Conservation (phyloP, 2,888 invertebrate species). For the Ariolimax columbianus region DNA sequence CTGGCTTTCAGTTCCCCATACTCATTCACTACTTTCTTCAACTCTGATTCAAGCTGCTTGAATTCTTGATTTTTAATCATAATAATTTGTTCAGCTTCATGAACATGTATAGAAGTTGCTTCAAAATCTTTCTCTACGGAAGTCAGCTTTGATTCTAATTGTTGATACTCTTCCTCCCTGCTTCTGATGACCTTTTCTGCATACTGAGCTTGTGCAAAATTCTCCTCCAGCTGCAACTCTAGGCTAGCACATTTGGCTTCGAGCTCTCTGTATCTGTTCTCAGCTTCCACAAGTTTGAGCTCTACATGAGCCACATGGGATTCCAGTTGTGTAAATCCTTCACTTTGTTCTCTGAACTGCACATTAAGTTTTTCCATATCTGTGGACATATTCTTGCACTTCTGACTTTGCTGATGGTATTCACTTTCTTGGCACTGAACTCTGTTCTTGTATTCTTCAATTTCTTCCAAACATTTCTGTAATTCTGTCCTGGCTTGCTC, state of each 20-base stretch:
- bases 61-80: slow-evolving; percentile 38
- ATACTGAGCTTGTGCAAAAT: slow-evolving; percentile 37
- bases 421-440: slow-evolving; percentile 27
- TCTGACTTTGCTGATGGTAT: slow-evolving; percentile 33
- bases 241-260: slow-evolving; percentile 44
- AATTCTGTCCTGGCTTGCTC: slow-evolving; percentile 37
- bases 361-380: slow-evolving; percentile 27
- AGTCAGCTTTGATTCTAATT: slow-evolving; percentile 24
- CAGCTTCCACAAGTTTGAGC: slow-evolving; percentile 43
- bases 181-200: slow-evolving; percentile 22
- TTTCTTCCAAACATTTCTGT: slow-evolving; percentile 44
- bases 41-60: slow-evolving; percentile 33
- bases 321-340: slow-evolving; percentile 19
- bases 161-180: slow-evolving; percentile 21
- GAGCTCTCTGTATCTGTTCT: slow-evolving; percentile 45
- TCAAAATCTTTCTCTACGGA: slow-evolving; percentile 13
- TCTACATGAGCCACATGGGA: slow-evolving; percentile 29
- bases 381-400: slow-evolving; percentile 4
- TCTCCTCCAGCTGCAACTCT: slow-evolving; percentile 46
- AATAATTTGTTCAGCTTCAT: slow-evolving; percentile 4
- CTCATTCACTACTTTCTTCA: slow-evolving; percentile 15
- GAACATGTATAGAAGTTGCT: slow-evolving; percentile 24
- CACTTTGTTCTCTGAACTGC: slow-evolving; percentile 21
- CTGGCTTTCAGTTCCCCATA: slow-evolving; percentile 6
- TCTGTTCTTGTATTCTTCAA: slow-evolving; percentile 37